Percentiles rank a stretch among this genome's conserved stretches.
These are phyloP conservation scores for Champsocephalus gunnari DNA, from an alignment of 2,797 vertebrate genomes.

Conservation along the genomic window DNA sequence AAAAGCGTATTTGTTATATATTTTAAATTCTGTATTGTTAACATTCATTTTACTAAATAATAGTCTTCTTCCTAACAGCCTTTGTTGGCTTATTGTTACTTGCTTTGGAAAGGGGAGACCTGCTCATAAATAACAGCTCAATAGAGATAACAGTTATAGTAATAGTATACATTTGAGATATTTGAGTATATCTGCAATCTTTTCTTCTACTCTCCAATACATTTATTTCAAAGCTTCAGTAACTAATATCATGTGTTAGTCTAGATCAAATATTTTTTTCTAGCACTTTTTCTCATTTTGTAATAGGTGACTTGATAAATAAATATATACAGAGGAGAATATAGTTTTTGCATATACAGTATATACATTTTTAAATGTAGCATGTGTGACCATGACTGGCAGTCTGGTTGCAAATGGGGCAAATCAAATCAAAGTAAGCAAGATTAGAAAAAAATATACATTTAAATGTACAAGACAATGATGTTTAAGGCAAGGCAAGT, in stretches of 20 bases:
- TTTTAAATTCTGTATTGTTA: background rate
- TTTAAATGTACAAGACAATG: no score
- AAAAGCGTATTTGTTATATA: background rate
- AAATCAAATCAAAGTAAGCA: no score
- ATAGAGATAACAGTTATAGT: no score
- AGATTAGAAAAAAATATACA: no score
- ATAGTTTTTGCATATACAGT: no score
- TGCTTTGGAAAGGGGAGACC: background rate
- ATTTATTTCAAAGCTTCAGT: background rate
- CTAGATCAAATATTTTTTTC: no score
- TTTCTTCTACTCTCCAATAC: background rate
- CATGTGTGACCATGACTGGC: no score
- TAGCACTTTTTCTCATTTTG: background rate
- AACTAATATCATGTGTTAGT: background rate
- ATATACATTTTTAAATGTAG: no score
- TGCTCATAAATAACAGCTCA: no score
- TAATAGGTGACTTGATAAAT: background rate
- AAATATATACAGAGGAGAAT: background rate
- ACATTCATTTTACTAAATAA: background rate
- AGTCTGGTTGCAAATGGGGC: no score
- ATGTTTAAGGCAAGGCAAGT: no score
- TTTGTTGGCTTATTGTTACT: background rate
- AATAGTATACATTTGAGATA: background rate
- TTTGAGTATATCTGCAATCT: background rate
- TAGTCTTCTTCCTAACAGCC: no score